These are phyloP conservation scores for Mirza zaza DNA, from an alignment of 2,113 vertebrate genomes.

Conservation along the genomic window DNA sequence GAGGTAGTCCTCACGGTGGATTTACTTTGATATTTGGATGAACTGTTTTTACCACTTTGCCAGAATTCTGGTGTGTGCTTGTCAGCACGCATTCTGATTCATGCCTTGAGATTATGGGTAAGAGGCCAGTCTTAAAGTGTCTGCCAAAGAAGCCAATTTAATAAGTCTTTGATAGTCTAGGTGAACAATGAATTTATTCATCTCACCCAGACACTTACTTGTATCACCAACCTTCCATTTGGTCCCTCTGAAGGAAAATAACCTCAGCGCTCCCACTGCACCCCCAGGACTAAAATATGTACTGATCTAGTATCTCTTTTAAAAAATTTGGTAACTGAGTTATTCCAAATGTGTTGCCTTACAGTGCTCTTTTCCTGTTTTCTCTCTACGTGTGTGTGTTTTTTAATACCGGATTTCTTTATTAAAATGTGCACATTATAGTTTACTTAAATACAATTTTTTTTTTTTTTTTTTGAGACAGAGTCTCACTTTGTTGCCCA, in stretches of 20 bases:
- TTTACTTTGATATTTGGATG: not conserved
- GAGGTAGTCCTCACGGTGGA: not conserved
- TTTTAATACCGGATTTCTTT: not conserved
- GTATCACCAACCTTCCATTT: not conserved
- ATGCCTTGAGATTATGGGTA: not conserved
- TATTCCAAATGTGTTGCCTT: not conserved
- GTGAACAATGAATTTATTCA: conserved; percentile 6
- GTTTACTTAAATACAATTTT: not conserved
- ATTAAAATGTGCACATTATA: not conserved
- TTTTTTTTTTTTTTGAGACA: no score
- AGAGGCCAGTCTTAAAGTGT: not conserved
- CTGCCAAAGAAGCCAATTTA: not conserved
- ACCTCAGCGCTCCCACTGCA: not conserved
- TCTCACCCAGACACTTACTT: not conserved
- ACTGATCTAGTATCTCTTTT: not conserved
- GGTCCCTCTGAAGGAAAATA: not conserved
- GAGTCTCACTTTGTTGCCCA: no score
- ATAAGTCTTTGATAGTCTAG: not conserved
- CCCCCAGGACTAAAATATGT: not conserved
- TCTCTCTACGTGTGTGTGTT: not conserved
- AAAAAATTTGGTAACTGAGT: not conserved
- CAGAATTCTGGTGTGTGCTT: not conserved
- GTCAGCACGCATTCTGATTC: not conserved
- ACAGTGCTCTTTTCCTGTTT: not conserved
- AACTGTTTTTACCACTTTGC: not conserved